Percentiles rank a stretch among this genome's conserved stretches.
These are phyloP conservation scores for Exocentrus adspersus DNA, from an alignment of 2,888 invertebrate genomes.

Conservation along the genomic window DNA sequence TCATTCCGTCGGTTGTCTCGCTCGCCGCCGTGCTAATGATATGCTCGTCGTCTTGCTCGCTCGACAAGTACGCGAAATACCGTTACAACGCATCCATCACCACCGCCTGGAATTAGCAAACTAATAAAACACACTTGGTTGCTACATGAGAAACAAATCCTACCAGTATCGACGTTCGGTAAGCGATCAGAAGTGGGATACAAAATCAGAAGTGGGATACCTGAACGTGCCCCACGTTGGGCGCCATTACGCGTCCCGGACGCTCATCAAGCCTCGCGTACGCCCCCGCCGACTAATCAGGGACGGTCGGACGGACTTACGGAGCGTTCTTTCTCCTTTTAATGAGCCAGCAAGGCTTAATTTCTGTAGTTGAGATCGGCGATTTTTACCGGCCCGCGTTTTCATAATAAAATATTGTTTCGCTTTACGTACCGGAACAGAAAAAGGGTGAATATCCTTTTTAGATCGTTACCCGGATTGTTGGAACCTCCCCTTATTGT, in stretches of 20 bases:
- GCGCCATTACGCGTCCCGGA: slow-evolving; percentile 48
- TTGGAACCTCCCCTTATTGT: background rate
- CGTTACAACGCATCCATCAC: too few species aligned
- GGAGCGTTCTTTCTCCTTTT: slow-evolving; percentile 58
- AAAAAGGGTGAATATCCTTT: slow-evolving; percentile 24
- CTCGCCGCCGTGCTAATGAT: slow-evolving; percentile 46
- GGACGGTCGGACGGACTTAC: slow-evolving; percentile 58
- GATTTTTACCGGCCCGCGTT: slow-evolving; percentile 22
- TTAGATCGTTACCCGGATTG: slow-evolving; percentile 13
- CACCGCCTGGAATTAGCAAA: too few species aligned
- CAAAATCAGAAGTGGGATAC: too few species aligned
- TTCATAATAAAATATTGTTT: slow-evolving; percentile 20
- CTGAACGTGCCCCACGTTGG: slow-evolving; percentile 46
- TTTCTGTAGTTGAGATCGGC: slow-evolving; percentile 38
- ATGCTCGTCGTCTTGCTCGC: slow-evolving; percentile 47
- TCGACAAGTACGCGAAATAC: background rate
- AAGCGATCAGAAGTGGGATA: too few species aligned
- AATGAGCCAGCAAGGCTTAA: slow-evolving; percentile 57
- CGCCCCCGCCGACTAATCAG: slow-evolving; percentile 59
- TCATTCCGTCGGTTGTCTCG: slow-evolving; percentile 67
- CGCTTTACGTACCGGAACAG: slow-evolving; percentile 16
- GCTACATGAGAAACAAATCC: too few species aligned
- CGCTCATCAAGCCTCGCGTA: slow-evolving; percentile 61
- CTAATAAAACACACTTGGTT: too few species aligned
- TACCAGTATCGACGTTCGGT: too few species aligned